phyloP scores from a whole-genome alignment of 2,113 vertebrate genomes.

The Amblyornis subalaris region DNA sequence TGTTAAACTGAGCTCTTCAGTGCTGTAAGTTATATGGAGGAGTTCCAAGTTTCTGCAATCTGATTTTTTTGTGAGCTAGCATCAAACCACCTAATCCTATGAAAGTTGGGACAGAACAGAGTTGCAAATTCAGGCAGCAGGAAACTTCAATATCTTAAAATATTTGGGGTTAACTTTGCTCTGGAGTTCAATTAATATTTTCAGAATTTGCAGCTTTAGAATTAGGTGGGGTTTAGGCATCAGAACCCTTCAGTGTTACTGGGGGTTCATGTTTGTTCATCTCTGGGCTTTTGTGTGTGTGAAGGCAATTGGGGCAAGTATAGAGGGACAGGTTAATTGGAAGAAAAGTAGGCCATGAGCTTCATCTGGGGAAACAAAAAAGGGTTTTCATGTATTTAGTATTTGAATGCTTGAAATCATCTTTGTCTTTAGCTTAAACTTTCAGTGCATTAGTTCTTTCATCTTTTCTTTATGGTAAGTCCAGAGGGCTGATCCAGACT shows the following conservation, averaged over 20 bases:
- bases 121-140: neutral
- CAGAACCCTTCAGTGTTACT: neutral
- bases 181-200: neutral
- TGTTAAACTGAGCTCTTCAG: neutral
- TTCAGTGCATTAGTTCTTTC: neutral
- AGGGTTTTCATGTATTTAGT: neutral
- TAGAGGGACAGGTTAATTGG: constrained; percentile 6
- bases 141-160: neutral
- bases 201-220: neutral
- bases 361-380: neutral
- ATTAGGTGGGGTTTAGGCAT: neutral
- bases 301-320: constrained; percentile 1
- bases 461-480: neutral
- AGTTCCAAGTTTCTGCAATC: neutral
- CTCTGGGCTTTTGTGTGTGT: neutral
- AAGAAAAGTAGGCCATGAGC: constrained; percentile 6
- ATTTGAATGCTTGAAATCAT: neutral
- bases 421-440: neutral
- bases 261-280: neutral
- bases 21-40: neutral
- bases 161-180: neutral
- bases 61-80: neutral
- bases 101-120: neutral
- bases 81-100: neutral
- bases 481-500: neutral